Base-by-base conservation (phyloP, 2,113 vertebrate genomes). In the Benitochromis conjunctus region DNA sequence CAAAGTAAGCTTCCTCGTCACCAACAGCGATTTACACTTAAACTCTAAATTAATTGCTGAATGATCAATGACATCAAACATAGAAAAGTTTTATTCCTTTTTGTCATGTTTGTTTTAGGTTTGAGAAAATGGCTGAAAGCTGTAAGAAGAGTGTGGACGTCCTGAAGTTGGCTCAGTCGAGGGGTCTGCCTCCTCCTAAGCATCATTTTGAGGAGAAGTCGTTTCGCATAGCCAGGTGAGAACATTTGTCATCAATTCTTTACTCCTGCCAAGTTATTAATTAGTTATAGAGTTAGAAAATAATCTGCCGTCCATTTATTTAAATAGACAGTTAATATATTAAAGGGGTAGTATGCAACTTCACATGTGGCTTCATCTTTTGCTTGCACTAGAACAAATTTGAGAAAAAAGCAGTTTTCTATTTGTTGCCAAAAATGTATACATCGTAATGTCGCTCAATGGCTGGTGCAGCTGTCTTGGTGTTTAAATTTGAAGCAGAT, bases 181-280 rank as follows among this genome's bases (percentile, higher is more conserved):
- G 96, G 69, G 97, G 97, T 48, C 95, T 97, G 16, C 97, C 98
- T 80, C 98, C 98, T 88, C 98, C 98, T 24, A 96, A 96, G 87
- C 97, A 99, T 93, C 97, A 97, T 91, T 99, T 99, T 88, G 97
- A 99, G 90, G 96, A 98, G 93, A 97, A 96, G 90, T 97, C 97
- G 1, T 97, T 98, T 89, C 97, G 96, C 94, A 99, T 97, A 2
- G 97, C 98, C 94, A 96, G 98, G 98, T 99, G 56, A 19, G 88
- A 24, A 6, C 34, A 3, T 5, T 43, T 29, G 6, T 5, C 9
- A 51, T 19, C 16, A 74, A 19, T 74, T 74, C 16, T 74, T 51
- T 74, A 48, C 43, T 74, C 21, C 43, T 29, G 41, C 24, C 18
- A 46, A 48, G 24, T 74, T 48, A 74, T 2, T 74, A 12, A 43